Percentiles rank a stretch among this genome's conserved stretches.
Evolutionary conservation across 2,797 vertebrate genomes (phyloP).

Genomic region (Argya squamiceps): DNA sequence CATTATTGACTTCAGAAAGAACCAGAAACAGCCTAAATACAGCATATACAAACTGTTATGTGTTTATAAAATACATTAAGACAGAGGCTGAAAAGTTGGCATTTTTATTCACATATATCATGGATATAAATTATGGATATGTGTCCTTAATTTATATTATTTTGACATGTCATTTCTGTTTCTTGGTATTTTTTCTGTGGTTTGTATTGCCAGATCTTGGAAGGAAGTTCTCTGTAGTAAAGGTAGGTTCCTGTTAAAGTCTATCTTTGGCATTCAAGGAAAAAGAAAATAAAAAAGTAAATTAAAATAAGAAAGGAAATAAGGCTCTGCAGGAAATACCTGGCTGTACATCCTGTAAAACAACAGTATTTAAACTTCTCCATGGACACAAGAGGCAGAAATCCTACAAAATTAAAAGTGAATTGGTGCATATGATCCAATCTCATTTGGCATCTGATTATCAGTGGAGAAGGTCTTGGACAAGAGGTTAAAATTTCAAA

Average conservation of each 20-base stretch:
- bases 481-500: not conserved
- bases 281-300: not conserved
- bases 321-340: not conserved
- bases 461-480: not conserved
- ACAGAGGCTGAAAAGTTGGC: not conserved
- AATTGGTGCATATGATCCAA: not conserved
- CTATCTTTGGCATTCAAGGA: not conserved
- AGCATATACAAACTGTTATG: not conserved
- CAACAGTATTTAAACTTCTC: not conserved
- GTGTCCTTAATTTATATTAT: not conserved
- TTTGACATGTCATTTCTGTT: not conserved
- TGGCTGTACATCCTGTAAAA: not conserved
- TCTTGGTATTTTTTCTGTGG: not conserved
- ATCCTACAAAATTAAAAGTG: not conserved
- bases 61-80: not conserved
- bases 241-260: not conserved
- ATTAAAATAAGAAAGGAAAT: not conserved
- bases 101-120: not conserved
- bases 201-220: not conserved
- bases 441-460: not conserved
- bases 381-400: not conserved
- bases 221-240: not conserved
- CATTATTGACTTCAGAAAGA: not conserved
- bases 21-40: not conserved
- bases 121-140: not conserved